Evolutionary conservation across 2,797 vertebrate species (phyloP), one percentile per base, ranked within the genome.

Genomic region (Microchirus variegatus): DNA sequence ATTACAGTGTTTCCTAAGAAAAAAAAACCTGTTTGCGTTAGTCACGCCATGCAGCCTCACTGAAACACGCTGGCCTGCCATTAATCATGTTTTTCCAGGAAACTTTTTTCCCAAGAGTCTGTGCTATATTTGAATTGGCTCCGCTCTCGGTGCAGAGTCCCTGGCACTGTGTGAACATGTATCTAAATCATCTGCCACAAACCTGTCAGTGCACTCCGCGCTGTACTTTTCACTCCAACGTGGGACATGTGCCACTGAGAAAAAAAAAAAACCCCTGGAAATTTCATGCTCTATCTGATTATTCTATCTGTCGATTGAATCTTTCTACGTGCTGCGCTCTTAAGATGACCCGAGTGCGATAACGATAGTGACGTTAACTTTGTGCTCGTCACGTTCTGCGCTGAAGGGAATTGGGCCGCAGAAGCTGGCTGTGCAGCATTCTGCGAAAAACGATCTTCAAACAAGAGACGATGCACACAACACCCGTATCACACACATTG

Each of bases 71-170:
- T 26, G 82, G 67, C 49, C 66, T 43, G 78, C 63, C 71, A 83
- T 87, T 70, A 84, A 85, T 90, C 83, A 81, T 74, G 75, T 64
- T 84, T 88, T 92, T 85, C 84, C 73, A 80, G 81, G 83, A 87
- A 90, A 81, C 60, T 64, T 80, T 75, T 75, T 80, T 77, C 77
- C 83, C 82, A 49, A 60, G 80, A 85, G 80, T 71, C 82, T 57
- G 83, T 73, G 87, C 87, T 88, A 90, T 92, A 88, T 92, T 92
- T 91, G 85, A 87, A 78, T 88, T 90, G 90, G 89, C 89, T 82
- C 60, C 37, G 51, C 75, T 85, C 85, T 82, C 40, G 52, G 85
- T 70, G 70, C 78, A 80, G 75, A 82, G 83, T 90, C 81, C 71
- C 67, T 78, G 73, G 83, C 73, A 60, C 73, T 70, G 68, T 77